These are phyloP conservation scores for Otolemur garnettii DNA, from an alignment of 2,113 vertebrate species.

Conservation along the genomic window DNA sequence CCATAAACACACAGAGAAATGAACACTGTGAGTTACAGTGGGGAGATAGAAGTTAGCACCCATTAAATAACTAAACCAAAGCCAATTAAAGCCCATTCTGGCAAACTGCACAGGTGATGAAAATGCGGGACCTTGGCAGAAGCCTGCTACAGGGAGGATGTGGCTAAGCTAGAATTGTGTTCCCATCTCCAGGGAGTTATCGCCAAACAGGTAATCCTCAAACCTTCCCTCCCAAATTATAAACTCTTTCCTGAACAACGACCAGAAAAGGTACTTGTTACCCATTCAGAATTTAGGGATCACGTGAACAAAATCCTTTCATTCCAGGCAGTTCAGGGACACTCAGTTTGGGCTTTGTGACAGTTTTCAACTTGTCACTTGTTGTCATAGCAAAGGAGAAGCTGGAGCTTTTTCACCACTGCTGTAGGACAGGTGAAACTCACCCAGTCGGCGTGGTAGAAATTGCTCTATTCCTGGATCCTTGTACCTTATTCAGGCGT, in stretches of 20 bases:
- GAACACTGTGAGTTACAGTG: not conserved
- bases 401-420: not conserved
- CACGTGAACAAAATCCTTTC: not conserved
- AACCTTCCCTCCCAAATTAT: not conserved
- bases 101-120: not conserved
- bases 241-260: not conserved
- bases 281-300: not conserved
- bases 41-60: not conserved
- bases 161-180: too few species aligned
- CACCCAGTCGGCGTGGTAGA: not conserved
- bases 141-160: rapidly evolving
- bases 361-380: too few species aligned
- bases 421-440: not conserved
- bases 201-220: not conserved
- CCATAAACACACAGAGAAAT: not conserved
- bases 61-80: not conserved
- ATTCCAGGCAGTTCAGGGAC: not conserved
- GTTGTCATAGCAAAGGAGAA: not conserved
- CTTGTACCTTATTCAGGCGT: not conserved
- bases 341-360: not conserved
- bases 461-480: not conserved
- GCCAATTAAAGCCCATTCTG: not conserved
- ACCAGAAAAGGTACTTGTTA: not conserved
- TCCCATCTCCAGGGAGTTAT: not conserved
- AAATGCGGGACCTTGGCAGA: rapidly evolving